Evolutionary conservation across 2,113 vertebrate species (phyloP).

Genomic region (Triplophysa rosa): DNA sequence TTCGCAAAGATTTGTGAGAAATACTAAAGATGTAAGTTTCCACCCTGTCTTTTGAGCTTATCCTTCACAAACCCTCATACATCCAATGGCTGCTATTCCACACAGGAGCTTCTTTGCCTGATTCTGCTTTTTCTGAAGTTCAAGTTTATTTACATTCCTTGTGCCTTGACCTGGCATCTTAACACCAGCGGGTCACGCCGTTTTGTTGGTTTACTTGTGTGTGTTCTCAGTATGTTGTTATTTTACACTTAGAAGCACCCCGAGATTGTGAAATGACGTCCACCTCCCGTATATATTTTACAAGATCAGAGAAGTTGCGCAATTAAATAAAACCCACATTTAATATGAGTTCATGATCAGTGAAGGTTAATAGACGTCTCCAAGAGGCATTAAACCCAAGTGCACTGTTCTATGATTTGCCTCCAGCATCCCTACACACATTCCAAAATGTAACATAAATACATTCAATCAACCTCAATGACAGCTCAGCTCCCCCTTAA

Average conservation of each 20-base stretch:
- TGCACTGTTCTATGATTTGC: background rate
- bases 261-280: constrained; percentile 53
- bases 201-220: constrained; percentile 61
- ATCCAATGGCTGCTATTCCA: background rate
- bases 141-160: constrained; percentile 63
- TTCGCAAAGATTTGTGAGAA: background rate
- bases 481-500: constrained; percentile 24
- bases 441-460: constrained; percentile 56
- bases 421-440: constrained; percentile 45
- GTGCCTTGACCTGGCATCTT: constrained; percentile 65
- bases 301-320: constrained; percentile 49
- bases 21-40: background rate
- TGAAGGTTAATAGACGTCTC: constrained; percentile 17
- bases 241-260: constrained; percentile 67
- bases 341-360: background rate
- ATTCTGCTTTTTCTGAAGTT: background rate
- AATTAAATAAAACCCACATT: background rate
- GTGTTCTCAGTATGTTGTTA: constrained; percentile 62
- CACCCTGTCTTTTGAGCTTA: background rate
- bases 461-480: constrained; percentile 42
- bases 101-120: background rate
- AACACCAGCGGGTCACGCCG: constrained; percentile 63
- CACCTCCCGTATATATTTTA: constrained; percentile 44
- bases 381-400: constrained; percentile 40
- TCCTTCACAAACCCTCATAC: background rate